Conservation (phyloP, 2,888 invertebrate genomes). For the Glyphotaelius pellucidus region DNA sequence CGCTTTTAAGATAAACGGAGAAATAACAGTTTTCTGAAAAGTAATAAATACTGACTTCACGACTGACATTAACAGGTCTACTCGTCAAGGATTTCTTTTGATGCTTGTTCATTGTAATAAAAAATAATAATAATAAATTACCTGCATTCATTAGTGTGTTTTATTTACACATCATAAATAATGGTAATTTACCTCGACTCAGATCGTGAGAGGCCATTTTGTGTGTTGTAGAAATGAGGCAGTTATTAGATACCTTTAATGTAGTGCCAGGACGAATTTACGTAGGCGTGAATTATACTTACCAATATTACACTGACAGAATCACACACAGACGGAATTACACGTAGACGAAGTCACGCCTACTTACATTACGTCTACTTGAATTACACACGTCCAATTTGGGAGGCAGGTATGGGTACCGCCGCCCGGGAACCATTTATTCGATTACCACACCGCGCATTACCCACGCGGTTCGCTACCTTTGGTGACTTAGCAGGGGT, state of each 20-base stretch:
- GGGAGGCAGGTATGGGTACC: no score
- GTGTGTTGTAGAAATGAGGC: neutral
- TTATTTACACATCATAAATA: slow-evolving; percentile 50
- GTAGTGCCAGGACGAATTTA: no score
- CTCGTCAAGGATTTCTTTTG: slow-evolving; percentile 40
- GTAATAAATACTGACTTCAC: neutral
- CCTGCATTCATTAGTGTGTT: slow-evolving; percentile 41
- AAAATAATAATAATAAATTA: slow-evolving; percentile 25
- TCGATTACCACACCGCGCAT: no score
- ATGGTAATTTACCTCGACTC: slow-evolving; percentile 47
- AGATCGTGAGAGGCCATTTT: slow-evolving; percentile 28
- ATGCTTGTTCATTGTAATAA: slow-evolving; percentile 10
- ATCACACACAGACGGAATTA: no score
- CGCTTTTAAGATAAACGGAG: neutral
- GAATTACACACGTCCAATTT: no score
- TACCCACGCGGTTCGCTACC: no score
- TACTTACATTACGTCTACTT: no score
- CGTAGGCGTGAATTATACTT: no score
- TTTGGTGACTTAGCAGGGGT: no score
- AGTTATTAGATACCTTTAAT: neutral
- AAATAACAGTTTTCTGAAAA: neutral
- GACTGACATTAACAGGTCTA: neutral
- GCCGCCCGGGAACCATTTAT: no score
- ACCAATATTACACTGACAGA: no score
- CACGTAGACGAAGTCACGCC: no score